Evolutionary conservation across 1,140 invertebrate species (phyloP).

Genomic region (Pseudomyrmex sp.): DNA sequence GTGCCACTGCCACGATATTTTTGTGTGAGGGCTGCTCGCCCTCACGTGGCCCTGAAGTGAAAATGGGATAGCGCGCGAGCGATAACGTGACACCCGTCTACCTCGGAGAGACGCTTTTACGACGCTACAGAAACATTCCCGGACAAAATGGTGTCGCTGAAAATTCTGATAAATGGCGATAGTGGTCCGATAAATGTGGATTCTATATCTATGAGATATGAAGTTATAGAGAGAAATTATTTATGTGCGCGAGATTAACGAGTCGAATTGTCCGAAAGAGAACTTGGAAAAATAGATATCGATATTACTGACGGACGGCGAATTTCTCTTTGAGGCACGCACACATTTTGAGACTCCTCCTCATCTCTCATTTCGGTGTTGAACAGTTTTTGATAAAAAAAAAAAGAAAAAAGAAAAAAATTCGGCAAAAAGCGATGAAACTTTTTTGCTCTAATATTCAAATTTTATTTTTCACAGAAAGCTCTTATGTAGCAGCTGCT

Average conservation of each 20-base stretch:
- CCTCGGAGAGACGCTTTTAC: conserved; percentile 26
- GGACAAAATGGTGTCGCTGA: conserved; percentile 22
- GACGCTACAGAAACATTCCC: not conserved
- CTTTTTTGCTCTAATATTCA: too few species aligned
- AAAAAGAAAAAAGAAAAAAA: not conserved
- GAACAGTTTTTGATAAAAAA: not conserved
- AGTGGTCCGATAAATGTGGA: conserved; percentile 9
- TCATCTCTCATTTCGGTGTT: not conserved
- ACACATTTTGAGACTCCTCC: too few species aligned
- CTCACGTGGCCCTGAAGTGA: not conserved
- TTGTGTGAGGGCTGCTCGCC: not conserved
- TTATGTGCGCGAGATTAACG: conserved; percentile 34
- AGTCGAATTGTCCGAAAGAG: not conserved
- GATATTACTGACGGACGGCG: not conserved
- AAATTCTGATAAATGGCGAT: conserved; percentile 51
- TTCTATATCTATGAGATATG: conserved; percentile 26
- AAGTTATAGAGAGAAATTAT: conserved; percentile 27
- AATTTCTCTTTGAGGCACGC: not conserved
- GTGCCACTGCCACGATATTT: not conserved
- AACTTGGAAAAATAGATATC: not conserved
- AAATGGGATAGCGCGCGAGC: conserved; percentile 17
- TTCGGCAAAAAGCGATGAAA: too few species aligned
- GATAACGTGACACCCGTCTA: conserved; percentile 19
- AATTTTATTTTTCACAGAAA: too few species aligned
- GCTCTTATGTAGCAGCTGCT: not conserved